phyloP scores from a whole-genome alignment of 2,797 vertebrate species.

The Leucoraja ocellata region DNA sequence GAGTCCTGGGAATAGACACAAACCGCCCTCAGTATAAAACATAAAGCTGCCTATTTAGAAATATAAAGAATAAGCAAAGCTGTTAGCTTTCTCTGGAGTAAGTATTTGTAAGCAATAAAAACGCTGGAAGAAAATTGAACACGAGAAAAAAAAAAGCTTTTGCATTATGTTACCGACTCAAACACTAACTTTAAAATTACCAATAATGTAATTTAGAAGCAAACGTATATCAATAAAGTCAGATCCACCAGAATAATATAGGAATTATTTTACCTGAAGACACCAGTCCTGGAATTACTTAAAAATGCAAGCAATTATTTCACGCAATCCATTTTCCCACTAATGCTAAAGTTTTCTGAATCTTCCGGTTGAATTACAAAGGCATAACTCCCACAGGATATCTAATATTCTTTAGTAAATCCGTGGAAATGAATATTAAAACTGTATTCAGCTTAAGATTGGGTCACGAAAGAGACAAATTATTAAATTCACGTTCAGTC shows the following conservation, averaged over 20 bases:
- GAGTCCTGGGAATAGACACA: neutral
- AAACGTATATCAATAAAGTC: neutral
- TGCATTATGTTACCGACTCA: neutral
- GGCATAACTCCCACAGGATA: neutral
- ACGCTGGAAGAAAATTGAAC: constrained; percentile 29
- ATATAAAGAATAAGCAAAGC: constrained; percentile 22
- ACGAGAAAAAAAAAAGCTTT: neutral
- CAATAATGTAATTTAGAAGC: constrained; percentile 16
- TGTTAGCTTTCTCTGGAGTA: constrained; percentile 43
- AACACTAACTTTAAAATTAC: neutral
- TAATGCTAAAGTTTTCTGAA: neutral
- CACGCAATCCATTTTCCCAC: neutral
- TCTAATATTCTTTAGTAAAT: neutral
- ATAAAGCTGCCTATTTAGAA: neutral
- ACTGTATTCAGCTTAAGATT: neutral
- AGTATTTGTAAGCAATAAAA: constrained; percentile 27
- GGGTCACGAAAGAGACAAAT: constrained; percentile 4
- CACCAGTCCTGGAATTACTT: neutral
- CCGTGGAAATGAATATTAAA: neutral
- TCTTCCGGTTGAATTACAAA: constrained; percentile 1
- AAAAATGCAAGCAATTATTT: neutral
- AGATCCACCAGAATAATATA: neutral
- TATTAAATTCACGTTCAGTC: constrained; percentile 26
- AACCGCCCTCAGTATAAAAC: constrained; percentile 9
- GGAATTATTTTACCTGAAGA: neutral